These are phyloP conservation scores for Lithobius niger DNA, from an alignment of 1,140 invertebrate species.

Conservation along the genomic window DNA sequence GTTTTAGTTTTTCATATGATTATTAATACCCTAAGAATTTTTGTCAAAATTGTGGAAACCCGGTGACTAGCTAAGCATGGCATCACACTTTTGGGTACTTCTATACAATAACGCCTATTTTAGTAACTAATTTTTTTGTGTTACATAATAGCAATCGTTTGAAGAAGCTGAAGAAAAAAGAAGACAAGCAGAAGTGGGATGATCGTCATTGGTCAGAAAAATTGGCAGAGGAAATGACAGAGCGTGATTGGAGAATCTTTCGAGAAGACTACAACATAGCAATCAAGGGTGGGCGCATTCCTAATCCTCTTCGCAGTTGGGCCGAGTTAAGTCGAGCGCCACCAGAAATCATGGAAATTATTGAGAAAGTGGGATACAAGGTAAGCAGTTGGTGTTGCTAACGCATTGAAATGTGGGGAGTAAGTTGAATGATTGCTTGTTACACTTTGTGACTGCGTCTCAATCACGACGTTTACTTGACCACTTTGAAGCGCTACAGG, in stretches of 20 bases:
- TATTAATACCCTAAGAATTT: too few species aligned
- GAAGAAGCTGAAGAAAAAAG: conserved; percentile 86
- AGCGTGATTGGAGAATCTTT: conserved; percentile 99
- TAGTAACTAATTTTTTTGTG: too few species aligned
- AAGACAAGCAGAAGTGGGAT: conserved; percentile 98
- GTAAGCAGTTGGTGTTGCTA: conserved; percentile 19
- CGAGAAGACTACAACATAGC: conserved; percentile 99
- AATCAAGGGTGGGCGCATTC: conserved; percentile 94
- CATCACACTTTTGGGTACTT: too few species aligned
- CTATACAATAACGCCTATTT: too few species aligned
- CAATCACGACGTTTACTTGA: too few species aligned
- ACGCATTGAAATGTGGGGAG: too few species aligned
- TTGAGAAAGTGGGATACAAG: conserved; percentile 89
- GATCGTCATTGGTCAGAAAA: conserved; percentile 99
- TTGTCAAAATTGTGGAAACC: too few species aligned
- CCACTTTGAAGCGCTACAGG: too few species aligned
- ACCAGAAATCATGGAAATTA: conserved; percentile 83
- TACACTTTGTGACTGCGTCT: too few species aligned
- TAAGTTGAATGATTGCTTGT: too few species aligned
- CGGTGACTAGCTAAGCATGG: too few species aligned
- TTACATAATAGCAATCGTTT: conserved; percentile 49
- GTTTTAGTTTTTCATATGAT: too few species aligned
- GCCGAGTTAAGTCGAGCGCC: conserved; percentile 86
- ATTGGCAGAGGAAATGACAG: conserved; percentile 85
- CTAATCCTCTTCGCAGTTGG: conserved; percentile 91